Base-by-base conservation (phyloP, 2,797 vertebrate genomes). In the Pteronotus mesoamericanus region DNA sequence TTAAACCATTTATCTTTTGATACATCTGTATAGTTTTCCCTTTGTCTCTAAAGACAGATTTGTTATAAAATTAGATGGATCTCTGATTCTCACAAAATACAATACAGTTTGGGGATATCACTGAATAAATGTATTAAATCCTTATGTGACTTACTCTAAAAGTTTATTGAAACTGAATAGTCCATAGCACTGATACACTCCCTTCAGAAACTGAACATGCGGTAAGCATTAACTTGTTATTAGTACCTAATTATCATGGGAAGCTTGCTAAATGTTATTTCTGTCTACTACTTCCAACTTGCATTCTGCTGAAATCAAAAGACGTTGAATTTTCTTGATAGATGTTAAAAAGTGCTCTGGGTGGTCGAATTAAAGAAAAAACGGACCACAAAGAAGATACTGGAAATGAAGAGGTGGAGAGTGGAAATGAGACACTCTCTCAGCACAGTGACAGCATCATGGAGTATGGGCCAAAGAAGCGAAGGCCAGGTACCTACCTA, bases 301-400 rank as follows among this genome's bases (percentile, higher is more conserved):
- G 61, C 14, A 34, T 96, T 96, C 55, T 74, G 48, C 26, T 96
- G 8, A 94, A 95, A 48, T 82, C 29, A 96, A 4, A 42, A 96
- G 74, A 95, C 95, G 46, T 22, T 95, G 57, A 64, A 46, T 72
- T 94, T 78, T 96, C 46, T 97, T 55, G 14, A 91, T 77, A 99
- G 99, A 99, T 99, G 99, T 97, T 99, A 87, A 99, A 99, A 98
- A 98, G 98, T 95, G 99, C 99, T 89, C 92, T 99, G 96, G 98
- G 97, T 92, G 98, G 98, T 93, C 98, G 92, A 3, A 97, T 69
- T 21, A 69, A 94, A 94, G 94, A 64, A 4, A 97, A 94, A 66
- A 51, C 92, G 51, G 29, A 71, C 16, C 44, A 18, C 22, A 29
- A 98, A 94, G 98, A 97, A 18, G 98, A 98, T 46, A 46, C 94